Conservation (phyloP, 2,888 invertebrate species). For the Dasypogon diadema region DNA sequence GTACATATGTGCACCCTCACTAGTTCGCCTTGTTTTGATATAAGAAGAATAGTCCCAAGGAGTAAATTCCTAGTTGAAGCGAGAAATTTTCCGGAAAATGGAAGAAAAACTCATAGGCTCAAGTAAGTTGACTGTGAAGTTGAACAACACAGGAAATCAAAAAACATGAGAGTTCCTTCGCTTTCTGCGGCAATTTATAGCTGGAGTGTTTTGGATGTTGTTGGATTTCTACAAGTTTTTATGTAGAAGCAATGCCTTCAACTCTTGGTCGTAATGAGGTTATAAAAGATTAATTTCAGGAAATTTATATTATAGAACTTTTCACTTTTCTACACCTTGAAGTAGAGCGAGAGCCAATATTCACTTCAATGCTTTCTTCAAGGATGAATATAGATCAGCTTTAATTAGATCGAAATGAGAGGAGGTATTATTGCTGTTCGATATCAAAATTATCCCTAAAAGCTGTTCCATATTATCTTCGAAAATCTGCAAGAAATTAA, state of each 20-base stretch:
- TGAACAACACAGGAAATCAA: slow-evolving; percentile 35
- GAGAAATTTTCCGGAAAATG: slow-evolving; percentile 39
- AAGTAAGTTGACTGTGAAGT: slow-evolving; percentile 39
- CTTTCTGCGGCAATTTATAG: slow-evolving; percentile 33
- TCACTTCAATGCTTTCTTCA: too few species aligned
- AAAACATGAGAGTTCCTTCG: slow-evolving; percentile 23
- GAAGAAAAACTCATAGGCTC: slow-evolving; percentile 45
- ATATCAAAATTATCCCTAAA: too few species aligned
- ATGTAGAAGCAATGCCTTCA: not conserved
- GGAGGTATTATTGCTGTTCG: too few species aligned
- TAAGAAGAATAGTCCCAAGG: slow-evolving; percentile 31
- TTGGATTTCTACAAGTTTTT: not conserved
- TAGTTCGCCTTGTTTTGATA: slow-evolving; percentile 28
- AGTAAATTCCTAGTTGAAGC: slow-evolving; percentile 36
- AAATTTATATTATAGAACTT: not conserved
- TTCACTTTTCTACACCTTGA: too few species aligned
- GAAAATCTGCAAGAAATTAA: too few species aligned
- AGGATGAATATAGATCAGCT: too few species aligned
- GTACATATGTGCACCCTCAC: slow-evolving; percentile 39
- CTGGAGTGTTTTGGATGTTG: slow-evolving; percentile 23
- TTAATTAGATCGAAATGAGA: too few species aligned
- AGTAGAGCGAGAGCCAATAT: too few species aligned
- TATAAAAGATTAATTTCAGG: not conserved
- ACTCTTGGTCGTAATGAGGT: not conserved
- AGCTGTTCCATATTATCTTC: too few species aligned